Evolutionary conservation across 2,888 invertebrate species (phyloP), one percentile per base, ranked within the genome.

Genomic region (Eupsilia transversa): DNA sequence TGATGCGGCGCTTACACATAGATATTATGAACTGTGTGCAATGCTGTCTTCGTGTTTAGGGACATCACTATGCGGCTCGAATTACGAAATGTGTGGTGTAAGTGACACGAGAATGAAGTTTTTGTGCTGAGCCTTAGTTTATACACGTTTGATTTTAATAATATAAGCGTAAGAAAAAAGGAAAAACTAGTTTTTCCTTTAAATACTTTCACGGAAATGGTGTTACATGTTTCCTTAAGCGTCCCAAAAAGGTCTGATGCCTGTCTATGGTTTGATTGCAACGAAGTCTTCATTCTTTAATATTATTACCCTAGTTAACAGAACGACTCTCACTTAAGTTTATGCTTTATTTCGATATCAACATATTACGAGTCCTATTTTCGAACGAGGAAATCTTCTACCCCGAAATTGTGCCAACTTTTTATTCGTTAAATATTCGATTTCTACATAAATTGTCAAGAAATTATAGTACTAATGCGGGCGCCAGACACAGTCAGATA

Each of bases 41-140:
- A 84, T 75, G 66, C 54, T 67, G 78, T 75, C 70, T 83, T 79
- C 76, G 74, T 63, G 65, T 82, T 82, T 85, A 85, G 86, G 88
- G 85, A 85, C 90, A 89, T 89, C 89, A 89, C 86, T 90, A 90
- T 90, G 90, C 90, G 87, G 86, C 86, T 77, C 84, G 82, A 35
- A 74, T 92, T 91, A 84, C 87, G 64, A 86, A 85, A 91, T 78
- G 72, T 77, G 72, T 82, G 77, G 85, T 77, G 71, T 74, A 86
- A 86, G 83, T 70, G 43, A 84, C n/a, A 46, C 46, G 56, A 77
- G 23, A 61, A 27, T 5, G 49, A 23, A 54, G 65, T 60, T 65
- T 78, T 69, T 64, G 3, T 60, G 30, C 3, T 4, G 14, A 46
- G 7, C n/a, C 0, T 41, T 41, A 23, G 27, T 52, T 43, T 59